A percentile compares a stretch with the other conserved stretches of the same genome.
Evolutionary conservation across 2,797 vertebrate genomes (phyloP).

Genomic region (Periophthalmus magnuspinnatus): DNA sequence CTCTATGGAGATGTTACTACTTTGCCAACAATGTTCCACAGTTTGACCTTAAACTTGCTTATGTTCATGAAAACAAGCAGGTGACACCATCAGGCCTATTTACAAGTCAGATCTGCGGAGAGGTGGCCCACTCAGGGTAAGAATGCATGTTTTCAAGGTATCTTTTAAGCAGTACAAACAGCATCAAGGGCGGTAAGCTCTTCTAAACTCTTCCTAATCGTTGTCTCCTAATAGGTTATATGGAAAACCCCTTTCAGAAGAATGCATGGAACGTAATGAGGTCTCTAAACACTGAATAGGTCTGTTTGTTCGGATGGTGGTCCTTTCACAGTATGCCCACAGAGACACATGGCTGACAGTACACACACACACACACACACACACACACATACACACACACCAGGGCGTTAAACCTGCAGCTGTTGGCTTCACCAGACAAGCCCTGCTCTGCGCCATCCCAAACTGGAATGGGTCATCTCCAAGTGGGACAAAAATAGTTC

Average conservation of each 20-base stretch:
- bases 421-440: slow-evolving; percentile 45
- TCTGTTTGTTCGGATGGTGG: slow-evolving; percentile 30
- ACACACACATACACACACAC: slow-evolving; percentile 39
- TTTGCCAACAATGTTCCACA: too few species aligned
- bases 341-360: slow-evolving; percentile 16
- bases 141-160: too few species aligned
- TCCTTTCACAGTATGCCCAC: slow-evolving; percentile 44
- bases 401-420: slow-evolving; percentile 63
- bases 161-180: too few species aligned
- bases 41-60: too few species aligned
- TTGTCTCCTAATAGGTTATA: too few species aligned
- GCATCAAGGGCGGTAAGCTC: too few species aligned
- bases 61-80: too few species aligned
- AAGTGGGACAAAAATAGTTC: slow-evolving; percentile 40
- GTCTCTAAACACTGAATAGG: slow-evolving; percentile 36
- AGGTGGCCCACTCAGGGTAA: too few species aligned
- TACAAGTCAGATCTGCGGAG: too few species aligned
- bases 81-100: too few species aligned
- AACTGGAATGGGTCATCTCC: slow-evolving; percentile 20
- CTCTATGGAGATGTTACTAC: too few species aligned
- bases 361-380: neutral
- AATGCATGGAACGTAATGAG: slow-evolving; percentile 15
- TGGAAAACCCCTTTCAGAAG: neutral
- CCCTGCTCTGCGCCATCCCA: slow-evolving; percentile 39
- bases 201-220: neutral